Percentiles rank a stretch among this genome's conserved stretches.
These are phyloP conservation scores for Philopotamus ludificatus DNA, from an alignment of 1,140 invertebrate species.

Conservation along the genomic window DNA sequence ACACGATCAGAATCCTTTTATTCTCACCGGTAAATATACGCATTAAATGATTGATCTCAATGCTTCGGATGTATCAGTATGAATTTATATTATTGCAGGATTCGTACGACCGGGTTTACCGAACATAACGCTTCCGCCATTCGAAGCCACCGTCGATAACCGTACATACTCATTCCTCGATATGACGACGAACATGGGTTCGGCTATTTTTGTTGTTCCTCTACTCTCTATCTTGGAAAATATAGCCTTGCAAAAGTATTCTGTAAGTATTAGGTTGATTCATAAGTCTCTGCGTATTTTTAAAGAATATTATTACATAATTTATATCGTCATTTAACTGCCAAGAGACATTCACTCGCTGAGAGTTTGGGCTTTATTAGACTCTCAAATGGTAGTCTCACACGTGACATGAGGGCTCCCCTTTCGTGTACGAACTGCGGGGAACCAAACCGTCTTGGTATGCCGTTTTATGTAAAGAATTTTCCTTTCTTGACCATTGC, in stretches of 20 bases:
- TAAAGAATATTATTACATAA: not conserved
- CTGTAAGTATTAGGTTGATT: slow-evolving; percentile 56
- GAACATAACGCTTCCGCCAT: slow-evolving; percentile 62
- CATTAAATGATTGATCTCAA: not conserved
- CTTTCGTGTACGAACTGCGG: too few relatives aligned
- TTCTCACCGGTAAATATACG: slow-evolving; percentile 60
- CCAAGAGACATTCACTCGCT: too few relatives aligned
- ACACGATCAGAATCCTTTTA: slow-evolving; percentile 63
- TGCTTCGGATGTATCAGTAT: too few relatives aligned
- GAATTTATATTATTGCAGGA: slow-evolving; percentile 47
- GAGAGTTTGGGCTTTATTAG: too few relatives aligned
- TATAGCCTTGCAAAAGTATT: slow-evolving; percentile 80
- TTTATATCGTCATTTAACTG: not conserved
- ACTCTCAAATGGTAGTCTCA: too few relatives aligned
- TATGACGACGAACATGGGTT: slow-evolving; percentile 66
- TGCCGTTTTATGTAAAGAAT: too few relatives aligned
- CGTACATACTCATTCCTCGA: slow-evolving; percentile 67
- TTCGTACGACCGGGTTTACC: slow-evolving; percentile 71
- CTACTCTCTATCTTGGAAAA: slow-evolving; percentile 77
- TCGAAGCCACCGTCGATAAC: slow-evolving; percentile 62
- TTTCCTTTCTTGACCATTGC: too few relatives aligned
- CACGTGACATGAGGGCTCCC: too few relatives aligned
- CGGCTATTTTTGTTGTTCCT: slow-evolving; percentile 76
- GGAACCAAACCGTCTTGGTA: too few relatives aligned
- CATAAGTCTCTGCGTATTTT: too few relatives aligned